These are phyloP conservation scores for Anas bahamensis DNA, from an alignment of 2,797 vertebrate genomes.

Conservation along the genomic window DNA sequence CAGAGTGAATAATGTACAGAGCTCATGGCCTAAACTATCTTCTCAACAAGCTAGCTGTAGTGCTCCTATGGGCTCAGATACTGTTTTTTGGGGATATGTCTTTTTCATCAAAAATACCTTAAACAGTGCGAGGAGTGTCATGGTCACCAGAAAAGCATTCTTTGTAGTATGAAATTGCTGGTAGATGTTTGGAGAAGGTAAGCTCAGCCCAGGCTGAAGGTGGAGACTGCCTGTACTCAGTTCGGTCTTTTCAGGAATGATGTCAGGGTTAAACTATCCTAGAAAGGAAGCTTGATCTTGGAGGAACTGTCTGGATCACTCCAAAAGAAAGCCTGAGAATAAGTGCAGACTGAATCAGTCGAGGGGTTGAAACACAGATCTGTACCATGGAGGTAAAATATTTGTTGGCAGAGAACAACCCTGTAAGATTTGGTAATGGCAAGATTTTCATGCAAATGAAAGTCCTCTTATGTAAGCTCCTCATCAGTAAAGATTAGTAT, in stretches of 20 bases:
- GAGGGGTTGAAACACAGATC: background rate
- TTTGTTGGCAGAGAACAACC: background rate
- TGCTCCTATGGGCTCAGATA: background rate
- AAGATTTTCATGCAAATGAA: background rate
- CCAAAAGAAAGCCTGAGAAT: background rate
- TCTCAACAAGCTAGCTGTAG: background rate
- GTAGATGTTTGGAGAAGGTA: background rate
- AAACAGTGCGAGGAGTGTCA: background rate
- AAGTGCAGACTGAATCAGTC: background rate
- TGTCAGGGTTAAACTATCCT: background rate
- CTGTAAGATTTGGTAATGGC: background rate
- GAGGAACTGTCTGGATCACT: background rate
- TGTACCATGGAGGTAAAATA: background rate
- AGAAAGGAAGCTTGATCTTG: background rate
- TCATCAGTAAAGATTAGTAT: background rate
- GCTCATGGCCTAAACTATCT: background rate
- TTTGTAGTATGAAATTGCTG: background rate
- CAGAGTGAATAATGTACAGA: background rate
- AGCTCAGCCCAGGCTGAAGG: background rate
- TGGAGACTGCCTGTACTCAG: background rate
- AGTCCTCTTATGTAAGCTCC: background rate
- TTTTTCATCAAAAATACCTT: background rate
- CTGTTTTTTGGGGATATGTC: fast-evolving
- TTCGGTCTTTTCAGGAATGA: background rate
- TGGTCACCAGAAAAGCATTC: background rate